phyloP scores from a whole-genome alignment of 1,140 invertebrate species.

The Zeugodacus cucurbitae region DNA sequence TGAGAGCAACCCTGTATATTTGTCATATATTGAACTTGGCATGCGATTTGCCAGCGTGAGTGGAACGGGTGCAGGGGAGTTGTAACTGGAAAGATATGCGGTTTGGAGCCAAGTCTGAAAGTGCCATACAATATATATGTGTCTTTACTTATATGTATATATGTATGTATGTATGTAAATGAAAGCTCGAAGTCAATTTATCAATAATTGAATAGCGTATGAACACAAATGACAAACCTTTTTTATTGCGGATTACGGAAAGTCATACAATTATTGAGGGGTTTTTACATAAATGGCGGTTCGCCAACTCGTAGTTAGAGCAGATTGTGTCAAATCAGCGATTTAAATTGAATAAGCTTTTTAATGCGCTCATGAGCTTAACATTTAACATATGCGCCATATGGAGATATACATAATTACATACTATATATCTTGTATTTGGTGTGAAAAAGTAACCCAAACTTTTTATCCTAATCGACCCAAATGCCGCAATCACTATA shows the following conservation, averaged over 20 bases:
- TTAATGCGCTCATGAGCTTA: not conserved
- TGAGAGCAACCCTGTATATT: not conserved
- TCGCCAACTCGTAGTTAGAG: not conserved
- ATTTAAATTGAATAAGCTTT: not conserved
- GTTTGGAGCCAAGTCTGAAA: too few relatives aligned
- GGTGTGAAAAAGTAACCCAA: not conserved
- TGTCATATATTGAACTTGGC: not conserved
- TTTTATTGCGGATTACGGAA: not conserved
- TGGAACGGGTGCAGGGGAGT: not conserved
- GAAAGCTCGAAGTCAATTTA: not conserved
- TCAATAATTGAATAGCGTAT: not conserved
- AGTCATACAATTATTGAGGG: not conserved
- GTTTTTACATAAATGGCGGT: not conserved
- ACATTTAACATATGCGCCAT: not conserved
- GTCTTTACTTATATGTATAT: too few relatives aligned
- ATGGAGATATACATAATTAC: too few relatives aligned
- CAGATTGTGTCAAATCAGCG: not conserved
- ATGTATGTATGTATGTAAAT: not conserved
- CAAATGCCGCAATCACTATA: not conserved
- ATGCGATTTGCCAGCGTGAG: not conserved
- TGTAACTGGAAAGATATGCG: not conserved
- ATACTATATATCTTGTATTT: too few relatives aligned
- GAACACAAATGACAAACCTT: not conserved
- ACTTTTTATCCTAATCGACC: not conserved
- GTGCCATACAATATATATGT: too few relatives aligned